A percentile compares a stretch with the other conserved stretches of the same genome.
Conservation (phyloP, 2,113 vertebrate genomes). For the Elachura formosa region DNA sequence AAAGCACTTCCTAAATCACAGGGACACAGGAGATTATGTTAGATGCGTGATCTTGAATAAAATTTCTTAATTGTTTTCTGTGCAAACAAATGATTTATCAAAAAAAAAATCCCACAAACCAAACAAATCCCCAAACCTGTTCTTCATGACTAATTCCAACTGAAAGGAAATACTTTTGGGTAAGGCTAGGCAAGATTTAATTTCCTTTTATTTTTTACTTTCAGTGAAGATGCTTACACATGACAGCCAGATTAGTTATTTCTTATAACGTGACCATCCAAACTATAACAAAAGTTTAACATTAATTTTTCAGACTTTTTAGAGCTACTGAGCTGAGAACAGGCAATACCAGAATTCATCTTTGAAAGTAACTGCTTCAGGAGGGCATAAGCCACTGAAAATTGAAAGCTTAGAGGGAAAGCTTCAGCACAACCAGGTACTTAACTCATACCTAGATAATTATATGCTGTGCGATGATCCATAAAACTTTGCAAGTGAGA, state of each 20-base stretch:
- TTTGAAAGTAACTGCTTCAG: not conserved
- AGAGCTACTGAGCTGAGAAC: not conserved
- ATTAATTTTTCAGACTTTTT: not conserved
- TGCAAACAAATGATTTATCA: not conserved
- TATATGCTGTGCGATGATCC: not conserved
- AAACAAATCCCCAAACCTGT: not conserved
- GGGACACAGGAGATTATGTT: not conserved
- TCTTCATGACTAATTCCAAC: not conserved
- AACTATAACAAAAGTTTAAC: not conserved
- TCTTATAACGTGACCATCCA: rapidly evolving
- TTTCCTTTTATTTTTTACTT: not conserved
- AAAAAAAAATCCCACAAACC: rapidly evolving
- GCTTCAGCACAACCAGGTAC: not conserved
- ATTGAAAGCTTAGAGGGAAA: not conserved
- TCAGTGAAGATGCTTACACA: not conserved
- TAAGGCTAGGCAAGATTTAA: not conserved
- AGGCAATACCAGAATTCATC: not conserved
- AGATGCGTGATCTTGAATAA: not conserved
- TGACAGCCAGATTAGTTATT: not conserved
- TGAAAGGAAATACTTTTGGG: not conserved
- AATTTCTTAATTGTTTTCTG: not conserved
- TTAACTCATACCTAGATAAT: not conserved
- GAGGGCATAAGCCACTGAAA: not conserved
- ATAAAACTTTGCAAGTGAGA: not conserved
- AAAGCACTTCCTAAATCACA: not conserved